phyloP scores from a whole-genome alignment of 2,113 vertebrate species.

The Labeo rohita region DNA sequence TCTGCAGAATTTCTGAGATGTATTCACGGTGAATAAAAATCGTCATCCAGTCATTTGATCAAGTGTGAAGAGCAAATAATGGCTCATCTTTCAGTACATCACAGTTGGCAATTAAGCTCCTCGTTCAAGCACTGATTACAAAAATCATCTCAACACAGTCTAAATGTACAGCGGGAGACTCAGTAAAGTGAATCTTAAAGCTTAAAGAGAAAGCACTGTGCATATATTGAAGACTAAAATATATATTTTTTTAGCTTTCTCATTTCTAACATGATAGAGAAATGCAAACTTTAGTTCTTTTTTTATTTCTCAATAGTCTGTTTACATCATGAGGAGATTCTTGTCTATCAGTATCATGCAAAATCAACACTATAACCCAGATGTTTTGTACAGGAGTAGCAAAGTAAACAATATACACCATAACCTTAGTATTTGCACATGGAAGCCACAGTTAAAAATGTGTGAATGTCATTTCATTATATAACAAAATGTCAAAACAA shows the following conservation, averaged over 20 bases:
- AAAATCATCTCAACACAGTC: constrained; percentile 37
- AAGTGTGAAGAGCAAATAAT: constrained; percentile 54
- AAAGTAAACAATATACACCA: background rate
- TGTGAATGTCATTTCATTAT: background rate
- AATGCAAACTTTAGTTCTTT: background rate
- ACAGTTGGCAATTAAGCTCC: constrained; percentile 38
- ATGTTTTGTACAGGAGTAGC: background rate
- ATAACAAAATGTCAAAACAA: constrained; percentile 10
- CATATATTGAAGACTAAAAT: background rate
- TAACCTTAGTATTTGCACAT: background rate
- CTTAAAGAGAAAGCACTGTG: background rate
- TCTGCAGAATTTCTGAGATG: constrained; percentile 32
- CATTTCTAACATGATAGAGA: background rate
- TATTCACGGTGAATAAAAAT: constrained; percentile 48
- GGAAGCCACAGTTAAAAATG: background rate
- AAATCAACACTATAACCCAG: background rate
- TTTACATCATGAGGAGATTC: background rate
- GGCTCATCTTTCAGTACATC: constrained; percentile 50
- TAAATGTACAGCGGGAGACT: constrained; percentile 35
- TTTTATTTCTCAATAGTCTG: background rate
- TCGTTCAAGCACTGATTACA: constrained; percentile 47
- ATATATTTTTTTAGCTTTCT: background rate
- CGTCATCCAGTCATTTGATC: constrained; percentile 55
- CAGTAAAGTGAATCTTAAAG: constrained; percentile 14
- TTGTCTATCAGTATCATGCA: background rate